phyloP scores from a whole-genome alignment of 2,113 vertebrate genomes.

The Oenanthe oenanthe region DNA sequence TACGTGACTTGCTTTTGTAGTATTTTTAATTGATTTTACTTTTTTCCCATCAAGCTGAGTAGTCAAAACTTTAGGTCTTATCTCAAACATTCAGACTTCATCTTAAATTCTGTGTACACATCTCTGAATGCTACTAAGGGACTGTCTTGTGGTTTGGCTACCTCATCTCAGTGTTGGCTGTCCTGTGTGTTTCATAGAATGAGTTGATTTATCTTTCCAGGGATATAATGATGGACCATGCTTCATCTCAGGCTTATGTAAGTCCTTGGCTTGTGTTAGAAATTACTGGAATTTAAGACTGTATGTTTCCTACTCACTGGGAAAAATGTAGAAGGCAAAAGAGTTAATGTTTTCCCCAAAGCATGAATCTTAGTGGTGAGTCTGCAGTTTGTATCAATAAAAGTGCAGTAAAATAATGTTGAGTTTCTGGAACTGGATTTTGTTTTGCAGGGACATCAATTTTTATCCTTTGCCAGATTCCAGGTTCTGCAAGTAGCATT shows the following conservation, averaged over 20 bases:
- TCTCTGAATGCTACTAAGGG: not conserved
- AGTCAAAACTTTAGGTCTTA: not conserved
- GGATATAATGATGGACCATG: not conserved
- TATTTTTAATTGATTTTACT: not conserved
- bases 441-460: not conserved
- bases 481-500: not conserved
- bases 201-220: not conserved
- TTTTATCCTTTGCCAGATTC: not conserved
- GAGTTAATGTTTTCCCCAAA: not conserved
- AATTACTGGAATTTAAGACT: not conserved
- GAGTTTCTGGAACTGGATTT: not conserved
- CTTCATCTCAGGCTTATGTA: not conserved
- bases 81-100: not conserved
- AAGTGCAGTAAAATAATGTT: not conserved
- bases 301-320: not conserved
- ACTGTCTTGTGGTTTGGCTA: not conserved
- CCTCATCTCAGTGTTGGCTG: not conserved
- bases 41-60: not conserved
- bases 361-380: not conserved
- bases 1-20: not conserved
- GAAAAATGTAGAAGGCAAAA: not conserved
- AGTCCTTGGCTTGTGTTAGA: not conserved
- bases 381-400: not conserved
- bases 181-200: not conserved
- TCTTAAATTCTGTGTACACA: not conserved